phyloP scores from a whole-genome alignment of 1,140 invertebrate species.

The Holotrichia oblita region DNA sequence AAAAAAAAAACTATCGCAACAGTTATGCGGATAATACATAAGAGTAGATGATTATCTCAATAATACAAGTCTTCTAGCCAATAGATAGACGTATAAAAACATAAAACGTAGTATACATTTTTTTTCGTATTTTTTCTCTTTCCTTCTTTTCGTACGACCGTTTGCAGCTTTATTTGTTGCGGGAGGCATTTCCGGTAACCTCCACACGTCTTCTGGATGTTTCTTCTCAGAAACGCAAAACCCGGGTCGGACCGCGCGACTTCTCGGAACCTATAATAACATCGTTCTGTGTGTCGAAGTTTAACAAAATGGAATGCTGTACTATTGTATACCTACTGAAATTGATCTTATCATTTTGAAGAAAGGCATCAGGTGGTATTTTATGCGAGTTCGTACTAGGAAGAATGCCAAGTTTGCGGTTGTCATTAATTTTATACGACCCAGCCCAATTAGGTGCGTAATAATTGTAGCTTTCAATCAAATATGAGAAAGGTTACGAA shows the following conservation, averaged over 20 bases:
- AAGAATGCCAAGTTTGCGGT: neutral
- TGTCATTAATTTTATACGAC: neutral
- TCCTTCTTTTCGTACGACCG: slow-evolving; percentile 1
- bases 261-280: neutral
- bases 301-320: neutral
- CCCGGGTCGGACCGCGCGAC: neutral
- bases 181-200: slow-evolving; percentile 5
- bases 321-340: neutral
- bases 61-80: neutral
- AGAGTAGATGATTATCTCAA: neutral
- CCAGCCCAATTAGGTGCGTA: neutral
- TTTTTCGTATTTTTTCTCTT: neutral
- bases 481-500: neutral
- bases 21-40: neutral
- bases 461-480: neutral
- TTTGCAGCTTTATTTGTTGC: neutral
- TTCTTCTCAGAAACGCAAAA: neutral
- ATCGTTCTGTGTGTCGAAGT: slow-evolving; percentile 4
- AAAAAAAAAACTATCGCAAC: neutral
- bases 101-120: too few relatives aligned
- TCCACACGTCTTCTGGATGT: neutral
- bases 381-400: neutral
- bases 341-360: neutral
- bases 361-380: neutral
- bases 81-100: too few relatives aligned